phyloP scores from a whole-genome alignment of 2,888 invertebrate species.

The Drosophila mettleri region DNA sequence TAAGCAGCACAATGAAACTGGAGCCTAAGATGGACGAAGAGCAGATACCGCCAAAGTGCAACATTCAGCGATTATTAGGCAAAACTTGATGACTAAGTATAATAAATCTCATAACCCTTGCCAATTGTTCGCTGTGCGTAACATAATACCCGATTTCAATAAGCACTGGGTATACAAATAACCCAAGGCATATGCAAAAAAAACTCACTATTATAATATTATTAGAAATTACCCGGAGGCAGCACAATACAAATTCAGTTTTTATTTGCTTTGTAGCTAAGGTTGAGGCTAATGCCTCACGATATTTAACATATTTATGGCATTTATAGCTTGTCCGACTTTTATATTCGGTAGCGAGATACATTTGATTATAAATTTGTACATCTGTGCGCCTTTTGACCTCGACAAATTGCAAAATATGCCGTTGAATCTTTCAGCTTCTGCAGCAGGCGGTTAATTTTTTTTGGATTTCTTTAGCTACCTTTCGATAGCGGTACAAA shows the following conservation, averaged over 20 bases:
- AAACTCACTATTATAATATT: conserved; percentile 50
- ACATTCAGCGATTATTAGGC: neutral
- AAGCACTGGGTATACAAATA: conserved; percentile 9
- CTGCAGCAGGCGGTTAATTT: conserved; percentile 48
- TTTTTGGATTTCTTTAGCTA: conserved; percentile 27
- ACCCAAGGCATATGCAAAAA: conserved; percentile 36
- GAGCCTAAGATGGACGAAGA: neutral
- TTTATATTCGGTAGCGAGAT: conserved; percentile 20
- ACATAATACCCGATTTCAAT: neutral
- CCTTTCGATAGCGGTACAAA: conserved; percentile 65
- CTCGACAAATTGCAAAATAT: conserved; percentile 71
- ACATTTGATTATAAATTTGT: conserved; percentile 44
- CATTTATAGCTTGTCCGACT: neutral
- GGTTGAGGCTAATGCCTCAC: conserved; percentile 56
- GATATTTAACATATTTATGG: conserved; percentile 35
- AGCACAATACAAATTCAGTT: conserved; percentile 31
- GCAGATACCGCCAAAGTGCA: neutral
- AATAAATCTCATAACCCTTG: neutral
- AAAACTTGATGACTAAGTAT: neutral
- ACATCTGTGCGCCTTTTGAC: conserved; percentile 63
- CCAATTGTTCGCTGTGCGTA: too few relatives aligned
- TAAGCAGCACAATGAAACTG: conserved; percentile 27
- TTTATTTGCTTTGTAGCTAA: conserved; percentile 18
- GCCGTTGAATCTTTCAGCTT: conserved; percentile 52
- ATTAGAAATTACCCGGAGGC: conserved; percentile 51